Evolutionary conservation across 2,888 invertebrate species (phyloP).

Genomic region (Bellardia bayeri): DNA sequence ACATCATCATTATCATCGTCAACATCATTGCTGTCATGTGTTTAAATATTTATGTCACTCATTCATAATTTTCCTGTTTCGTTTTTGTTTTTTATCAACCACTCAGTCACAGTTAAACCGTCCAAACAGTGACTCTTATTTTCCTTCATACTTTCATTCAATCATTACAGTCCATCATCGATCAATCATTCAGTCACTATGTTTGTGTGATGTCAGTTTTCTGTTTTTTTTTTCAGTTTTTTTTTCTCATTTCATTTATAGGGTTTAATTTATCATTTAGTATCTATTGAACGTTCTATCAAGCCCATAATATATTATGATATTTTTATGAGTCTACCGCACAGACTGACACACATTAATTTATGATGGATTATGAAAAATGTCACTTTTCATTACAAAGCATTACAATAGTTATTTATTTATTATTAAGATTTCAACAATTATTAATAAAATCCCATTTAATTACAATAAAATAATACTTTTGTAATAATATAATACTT

Average conservation of each 20-base stretch:
- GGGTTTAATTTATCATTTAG: slow-evolving; percentile 30
- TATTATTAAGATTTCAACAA: slow-evolving; percentile 34
- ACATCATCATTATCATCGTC: slow-evolving; percentile 36
- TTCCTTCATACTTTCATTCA: slow-evolving; percentile 44
- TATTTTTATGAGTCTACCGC: slow-evolving; percentile 42
- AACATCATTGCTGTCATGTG: slow-evolving; percentile 49
- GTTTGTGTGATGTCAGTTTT: slow-evolving; percentile 44
- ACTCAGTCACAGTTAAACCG: slow-evolving; percentile 43
- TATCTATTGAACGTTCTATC: slow-evolving; percentile 39
- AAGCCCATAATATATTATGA: slow-evolving; percentile 49
- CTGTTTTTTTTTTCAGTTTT: neutral
- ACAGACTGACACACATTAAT: slow-evolving; percentile 52
- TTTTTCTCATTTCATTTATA: neutral
- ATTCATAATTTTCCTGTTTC: slow-evolving; percentile 44
- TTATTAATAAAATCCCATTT: slow-evolving; percentile 7
- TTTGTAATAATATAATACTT: too few relatives aligned
- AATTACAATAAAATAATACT: slow-evolving; percentile 10
- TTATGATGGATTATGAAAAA: slow-evolving; percentile 64
- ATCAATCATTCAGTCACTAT: slow-evolving; percentile 67
- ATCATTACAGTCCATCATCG: slow-evolving; percentile 52
- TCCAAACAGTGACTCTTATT: slow-evolving; percentile 48
- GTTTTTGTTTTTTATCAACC: slow-evolving; percentile 40
- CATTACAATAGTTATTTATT: slow-evolving; percentile 14
- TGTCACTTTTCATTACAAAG: slow-evolving; percentile 58
- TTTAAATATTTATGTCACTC: slow-evolving; percentile 67